A percentile compares a stretch with the other conserved stretches of the same genome.
These are phyloP conservation scores for Agrotis exclamationis DNA, from an alignment of 2,888 invertebrate species.

Conservation along the genomic window DNA sequence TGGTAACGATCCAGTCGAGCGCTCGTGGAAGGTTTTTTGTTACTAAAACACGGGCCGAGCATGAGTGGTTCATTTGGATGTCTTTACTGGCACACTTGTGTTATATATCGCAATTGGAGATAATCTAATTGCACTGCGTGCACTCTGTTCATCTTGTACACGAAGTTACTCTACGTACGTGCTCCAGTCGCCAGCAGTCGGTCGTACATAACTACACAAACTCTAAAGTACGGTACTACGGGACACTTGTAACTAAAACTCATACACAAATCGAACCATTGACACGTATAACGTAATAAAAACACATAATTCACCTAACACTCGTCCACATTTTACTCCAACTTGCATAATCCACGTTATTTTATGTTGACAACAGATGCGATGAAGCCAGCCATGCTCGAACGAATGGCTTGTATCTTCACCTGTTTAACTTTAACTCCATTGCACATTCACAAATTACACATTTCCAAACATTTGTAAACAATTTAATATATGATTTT, in stretches of 20 bases:
- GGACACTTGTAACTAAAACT: conserved; percentile 61
- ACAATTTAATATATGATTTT: conserved; percentile 84
- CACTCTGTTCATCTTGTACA: conserved; percentile 43
- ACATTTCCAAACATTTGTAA: conserved; percentile 78
- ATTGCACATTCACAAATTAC: conserved; percentile 78
- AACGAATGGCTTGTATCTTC: conserved; percentile 72
- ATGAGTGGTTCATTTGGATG: conserved; percentile 45
- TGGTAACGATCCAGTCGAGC: conserved; percentile 30
- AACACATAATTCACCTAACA: conserved; percentile 86
- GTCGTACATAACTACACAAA: conserved; percentile 38
- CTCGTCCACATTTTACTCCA: conserved; percentile 87
- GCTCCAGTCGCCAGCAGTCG: conserved; percentile 43
- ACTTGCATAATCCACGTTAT: conserved; percentile 90
- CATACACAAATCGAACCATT: conserved; percentile 61
- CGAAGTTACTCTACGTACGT: conserved; percentile 44
- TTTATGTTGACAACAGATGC: conserved; percentile 89
- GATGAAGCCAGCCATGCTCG: conserved; percentile 84
- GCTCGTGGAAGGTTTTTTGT: conserved; percentile 31
- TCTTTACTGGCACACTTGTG: conserved; percentile 36
- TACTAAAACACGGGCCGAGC: conserved; percentile 32
- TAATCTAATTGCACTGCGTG: conserved; percentile 51
- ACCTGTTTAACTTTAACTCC: conserved; percentile 74
- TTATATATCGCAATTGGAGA: conserved; percentile 45
- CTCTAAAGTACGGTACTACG: conserved; percentile 19
- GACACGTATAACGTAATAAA: conserved; percentile 65